Conservation (phyloP, 2,888 invertebrate genomes). For the Leistus spinibarbis region DNA sequence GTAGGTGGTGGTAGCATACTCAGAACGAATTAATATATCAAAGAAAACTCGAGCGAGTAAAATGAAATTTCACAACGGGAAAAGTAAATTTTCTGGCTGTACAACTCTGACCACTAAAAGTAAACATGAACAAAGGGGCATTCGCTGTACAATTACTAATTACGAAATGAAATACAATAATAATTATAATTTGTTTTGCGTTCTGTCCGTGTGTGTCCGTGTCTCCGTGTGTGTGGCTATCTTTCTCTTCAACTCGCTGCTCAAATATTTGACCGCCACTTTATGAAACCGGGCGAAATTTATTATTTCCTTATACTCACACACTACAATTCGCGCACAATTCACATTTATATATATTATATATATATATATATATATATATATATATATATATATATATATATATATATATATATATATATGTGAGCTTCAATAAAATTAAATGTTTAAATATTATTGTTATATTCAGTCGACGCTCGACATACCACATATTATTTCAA, state of each 20-base stretch:
- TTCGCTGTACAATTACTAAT: constrained; percentile 34
- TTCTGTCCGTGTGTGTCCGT: constrained; percentile 6
- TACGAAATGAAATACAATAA: constrained; percentile 39
- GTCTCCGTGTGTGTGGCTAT: constrained; percentile 11
- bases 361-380: too few species aligned
- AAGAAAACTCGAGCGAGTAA: constrained; percentile 14
- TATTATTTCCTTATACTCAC: constrained; percentile 36
- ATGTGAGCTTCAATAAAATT: constrained; percentile 20
- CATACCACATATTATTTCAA: background rate
- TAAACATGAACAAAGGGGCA: constrained; percentile 37
- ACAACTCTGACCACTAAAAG: constrained; percentile 28
- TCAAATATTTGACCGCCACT: constrained; percentile 38
- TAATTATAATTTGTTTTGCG: constrained; percentile 38
- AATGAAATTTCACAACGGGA: constrained; percentile 30
- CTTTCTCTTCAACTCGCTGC: constrained; percentile 14
- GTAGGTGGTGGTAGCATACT: background rate
- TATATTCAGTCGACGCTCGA: background rate
- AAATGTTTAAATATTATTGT: constrained; percentile 39
- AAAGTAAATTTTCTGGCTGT: constrained; percentile 37
- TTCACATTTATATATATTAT: too few species aligned
- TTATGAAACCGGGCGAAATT: constrained; percentile 21
- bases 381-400: too few species aligned
- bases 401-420: background rate
- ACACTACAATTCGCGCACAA: constrained; percentile 24
- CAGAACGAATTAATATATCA: constrained; percentile 30